Conservation (phyloP, 2,888 invertebrate genomes). For the Dromius quadrimaculatus region DNA sequence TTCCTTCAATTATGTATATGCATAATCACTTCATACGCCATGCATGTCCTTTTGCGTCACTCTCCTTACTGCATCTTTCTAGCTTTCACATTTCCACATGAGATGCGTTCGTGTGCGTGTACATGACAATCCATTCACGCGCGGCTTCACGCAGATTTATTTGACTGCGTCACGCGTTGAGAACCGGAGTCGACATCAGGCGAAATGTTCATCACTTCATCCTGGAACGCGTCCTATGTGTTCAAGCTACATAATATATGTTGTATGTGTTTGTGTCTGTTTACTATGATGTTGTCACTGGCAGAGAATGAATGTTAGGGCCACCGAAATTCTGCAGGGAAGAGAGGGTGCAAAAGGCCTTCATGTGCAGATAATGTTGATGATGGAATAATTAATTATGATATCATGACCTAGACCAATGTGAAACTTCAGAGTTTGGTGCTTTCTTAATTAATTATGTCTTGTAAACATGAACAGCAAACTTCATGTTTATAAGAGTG, state of each 20-base stretch:
- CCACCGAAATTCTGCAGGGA: no score
- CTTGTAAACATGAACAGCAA: no score
- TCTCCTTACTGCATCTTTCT: not conserved
- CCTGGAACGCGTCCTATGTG: conserved; percentile 5
- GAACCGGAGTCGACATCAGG: conserved; percentile 20
- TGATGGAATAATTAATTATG: conserved; percentile 22
- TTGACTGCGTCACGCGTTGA: conserved; percentile 18
- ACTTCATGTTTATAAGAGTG: no score
- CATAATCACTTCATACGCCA: no score
- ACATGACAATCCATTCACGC: conserved; percentile 21
- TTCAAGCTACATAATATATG: no score
- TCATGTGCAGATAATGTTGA: conserved; percentile 18
- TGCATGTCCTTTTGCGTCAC: not conserved
- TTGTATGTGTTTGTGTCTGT: conserved; percentile 10
- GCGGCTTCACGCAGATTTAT: conserved; percentile 22
- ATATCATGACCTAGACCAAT: conserved; percentile 17
- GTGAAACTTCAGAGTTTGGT: no score
- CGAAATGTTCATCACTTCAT: conserved; percentile 20
- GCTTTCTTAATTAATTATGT: no score
- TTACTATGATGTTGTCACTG: not conserved
- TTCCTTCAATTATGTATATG: no score
- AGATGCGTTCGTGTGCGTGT: conserved; percentile 13
- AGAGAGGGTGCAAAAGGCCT: not conserved
- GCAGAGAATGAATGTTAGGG: not conserved
- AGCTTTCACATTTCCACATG: not conserved